Conservation (phyloP, 2,113 vertebrate species). For the Machaerirhynchus nigripectus region DNA sequence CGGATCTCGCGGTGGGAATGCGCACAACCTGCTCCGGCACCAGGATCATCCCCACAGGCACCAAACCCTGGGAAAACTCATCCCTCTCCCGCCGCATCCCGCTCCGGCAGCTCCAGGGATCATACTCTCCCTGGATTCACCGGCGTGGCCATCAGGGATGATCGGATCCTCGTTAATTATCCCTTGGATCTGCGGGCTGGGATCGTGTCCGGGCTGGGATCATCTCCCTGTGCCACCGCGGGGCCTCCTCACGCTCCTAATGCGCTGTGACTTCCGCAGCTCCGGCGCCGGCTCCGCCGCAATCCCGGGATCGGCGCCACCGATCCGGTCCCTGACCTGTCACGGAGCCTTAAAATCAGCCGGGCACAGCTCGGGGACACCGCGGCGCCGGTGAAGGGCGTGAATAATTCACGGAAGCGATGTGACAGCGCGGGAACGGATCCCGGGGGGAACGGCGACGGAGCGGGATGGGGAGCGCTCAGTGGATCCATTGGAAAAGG, state of each 20-base stretch:
- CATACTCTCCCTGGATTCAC: too few relatives aligned
- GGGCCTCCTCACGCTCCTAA: background rate
- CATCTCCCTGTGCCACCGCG: background rate
- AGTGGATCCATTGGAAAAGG: fast-evolving
- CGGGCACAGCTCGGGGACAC: background rate
- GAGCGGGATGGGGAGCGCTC: background rate
- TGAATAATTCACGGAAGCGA: background rate
- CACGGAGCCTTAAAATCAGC: background rate
- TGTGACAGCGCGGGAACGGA: background rate
- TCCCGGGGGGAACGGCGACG: background rate
- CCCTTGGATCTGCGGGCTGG: background rate
- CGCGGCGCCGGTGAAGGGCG: fast-evolving
- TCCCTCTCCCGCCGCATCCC: background rate
- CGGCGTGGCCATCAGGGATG: background rate
- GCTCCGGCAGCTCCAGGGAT: background rate
- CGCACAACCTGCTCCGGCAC: background rate
- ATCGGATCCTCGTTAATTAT: background rate
- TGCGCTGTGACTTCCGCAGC: background rate
- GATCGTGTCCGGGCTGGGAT: background rate
- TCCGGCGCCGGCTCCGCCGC: background rate
- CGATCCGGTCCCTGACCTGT: background rate
- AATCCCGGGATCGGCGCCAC: background rate
- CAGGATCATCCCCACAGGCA: background rate
- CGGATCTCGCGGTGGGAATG: fast-evolving
- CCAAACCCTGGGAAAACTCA: background rate